Percentiles rank a stretch among this genome's conserved stretches.
Conservation (phyloP, 2,888 invertebrate species). For the Tupiocoris notatus region DNA sequence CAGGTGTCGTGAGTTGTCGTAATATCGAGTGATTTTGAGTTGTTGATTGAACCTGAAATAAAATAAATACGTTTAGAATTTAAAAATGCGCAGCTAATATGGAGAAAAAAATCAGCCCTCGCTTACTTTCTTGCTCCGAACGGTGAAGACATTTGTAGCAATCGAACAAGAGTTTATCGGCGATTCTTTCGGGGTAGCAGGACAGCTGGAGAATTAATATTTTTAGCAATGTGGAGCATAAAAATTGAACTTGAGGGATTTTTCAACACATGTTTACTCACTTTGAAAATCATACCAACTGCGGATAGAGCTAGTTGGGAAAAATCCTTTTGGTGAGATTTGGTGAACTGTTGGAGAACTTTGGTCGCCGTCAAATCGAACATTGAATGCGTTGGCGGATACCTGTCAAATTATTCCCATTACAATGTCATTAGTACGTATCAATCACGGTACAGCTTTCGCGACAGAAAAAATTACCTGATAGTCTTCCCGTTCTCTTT, state of each 20-base stretch:
- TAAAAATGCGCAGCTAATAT: no score
- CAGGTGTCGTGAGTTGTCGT: not conserved
- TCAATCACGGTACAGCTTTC: no score
- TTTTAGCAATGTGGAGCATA: no score
- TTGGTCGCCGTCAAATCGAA: slow-evolving; percentile 58
- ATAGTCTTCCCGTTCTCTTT: slow-evolving; percentile 50
- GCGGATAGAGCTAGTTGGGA: slow-evolving; percentile 61
- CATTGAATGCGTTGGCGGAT: slow-evolving; percentile 58
- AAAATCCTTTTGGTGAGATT: slow-evolving; percentile 57
- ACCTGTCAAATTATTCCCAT: no score
- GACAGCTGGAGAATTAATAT: slow-evolving; percentile 39
- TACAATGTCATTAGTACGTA: no score
- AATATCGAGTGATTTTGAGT: not conserved
- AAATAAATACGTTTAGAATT: not conserved
- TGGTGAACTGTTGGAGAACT: slow-evolving; percentile 56
- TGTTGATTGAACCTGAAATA: not conserved
- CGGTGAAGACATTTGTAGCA: not conserved
- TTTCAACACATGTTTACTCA: no score
- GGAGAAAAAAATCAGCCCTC: not conserved
- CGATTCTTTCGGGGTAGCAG: slow-evolving; percentile 42
- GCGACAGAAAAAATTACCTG: no score
- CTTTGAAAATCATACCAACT: slow-evolving; percentile 59
- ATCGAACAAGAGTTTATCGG: slow-evolving; percentile 40
- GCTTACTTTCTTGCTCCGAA: not conserved
- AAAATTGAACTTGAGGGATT: no score